Percentiles rank a stretch among this genome's conserved stretches.
phyloP scores from a whole-genome alignment of 2,113 vertebrate species.

The Microcebus murinus region DNA sequence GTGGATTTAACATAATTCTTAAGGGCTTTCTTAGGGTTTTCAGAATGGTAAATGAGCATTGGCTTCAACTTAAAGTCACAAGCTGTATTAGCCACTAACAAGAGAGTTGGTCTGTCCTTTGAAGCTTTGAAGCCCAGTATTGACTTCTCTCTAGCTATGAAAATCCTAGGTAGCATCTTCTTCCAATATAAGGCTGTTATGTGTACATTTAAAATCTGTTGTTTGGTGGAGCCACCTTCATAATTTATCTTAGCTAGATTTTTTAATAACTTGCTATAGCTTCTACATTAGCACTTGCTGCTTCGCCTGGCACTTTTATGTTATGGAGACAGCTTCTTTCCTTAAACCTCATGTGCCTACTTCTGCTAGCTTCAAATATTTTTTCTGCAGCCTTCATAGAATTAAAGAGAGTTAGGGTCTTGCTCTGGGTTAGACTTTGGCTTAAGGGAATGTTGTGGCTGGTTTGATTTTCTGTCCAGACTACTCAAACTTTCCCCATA shows the following conservation, averaged over 20 bases:
- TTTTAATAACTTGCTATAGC: neutral
- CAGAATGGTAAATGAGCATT: neutral
- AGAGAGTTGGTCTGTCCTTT: neutral
- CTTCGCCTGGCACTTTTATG: neutral
- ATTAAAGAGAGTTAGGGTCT: neutral
- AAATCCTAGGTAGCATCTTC: neutral
- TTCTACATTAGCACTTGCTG: neutral
- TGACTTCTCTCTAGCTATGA: neutral
- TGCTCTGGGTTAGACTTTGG: neutral
- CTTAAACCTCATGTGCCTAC: neutral
- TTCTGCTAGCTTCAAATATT: neutral
- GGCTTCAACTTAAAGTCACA: neutral
- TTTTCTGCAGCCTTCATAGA: neutral
- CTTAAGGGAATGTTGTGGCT: neutral
- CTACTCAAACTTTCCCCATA: neutral
- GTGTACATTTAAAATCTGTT: neutral
- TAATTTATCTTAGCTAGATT: neutral
- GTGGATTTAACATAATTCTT: neutral
- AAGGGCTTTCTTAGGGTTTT: neutral
- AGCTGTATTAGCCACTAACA: neutral
- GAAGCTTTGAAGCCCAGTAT: neutral
- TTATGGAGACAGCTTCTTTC: neutral
- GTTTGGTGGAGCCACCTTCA: neutral
- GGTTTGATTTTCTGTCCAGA: neutral
- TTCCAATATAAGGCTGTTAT: neutral